Base-by-base conservation (phyloP, 2,797 vertebrate species). In the Poeciliopsis turneri region DNA sequence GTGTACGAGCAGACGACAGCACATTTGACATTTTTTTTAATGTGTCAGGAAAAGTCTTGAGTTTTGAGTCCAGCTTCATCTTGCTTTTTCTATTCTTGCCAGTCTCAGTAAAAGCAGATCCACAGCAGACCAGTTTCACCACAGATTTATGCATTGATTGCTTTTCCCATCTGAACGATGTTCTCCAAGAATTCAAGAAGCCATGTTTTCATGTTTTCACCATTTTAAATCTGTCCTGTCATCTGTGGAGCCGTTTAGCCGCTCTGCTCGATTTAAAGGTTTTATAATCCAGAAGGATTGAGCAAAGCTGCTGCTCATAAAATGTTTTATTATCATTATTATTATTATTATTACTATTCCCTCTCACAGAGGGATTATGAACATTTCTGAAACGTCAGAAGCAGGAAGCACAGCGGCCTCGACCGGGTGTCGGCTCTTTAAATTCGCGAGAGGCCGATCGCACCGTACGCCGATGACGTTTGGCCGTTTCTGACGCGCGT, bases 311-410 rank as follows among this genome's bases (percentile, higher is more conserved):
- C 75, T 64, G 51, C 36, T 61, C 30, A 61, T 33, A 33, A 33
- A 61, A 33, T 33, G 15, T 33, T 61, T 33, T 61, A 43, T 43
- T 43, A 43, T 43, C 9, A 39, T 41, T 41, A 7, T 41, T 41
- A 39, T 53, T 20, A 6, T 49, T 49, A 46, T 46, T 55, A 3
- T 11, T n/a, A 28, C 30, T 30, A 18, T 16, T 61, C 2, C 57
- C 73, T 81, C 49, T 59, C 43, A 76, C 77, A 45, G 0, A 20
- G 25, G 49, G 74, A 78, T 75, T 77, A 68, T 71, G 76, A 80
- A 74, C n/a, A 25, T 75, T 66, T 39, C 46, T 59, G 46, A 72
- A 86, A 78, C 7, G 23, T 20, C 64, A 41, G 61, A 80, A 78
- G 39, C 39, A 41, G 25, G 41, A 46, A 70, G 45, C 66, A n/a